Percentiles rank a stretch among this genome's conserved stretches.
Evolutionary conservation across 2,888 invertebrate genomes (phyloP).

Genomic region (Mycogona germanica): DNA sequence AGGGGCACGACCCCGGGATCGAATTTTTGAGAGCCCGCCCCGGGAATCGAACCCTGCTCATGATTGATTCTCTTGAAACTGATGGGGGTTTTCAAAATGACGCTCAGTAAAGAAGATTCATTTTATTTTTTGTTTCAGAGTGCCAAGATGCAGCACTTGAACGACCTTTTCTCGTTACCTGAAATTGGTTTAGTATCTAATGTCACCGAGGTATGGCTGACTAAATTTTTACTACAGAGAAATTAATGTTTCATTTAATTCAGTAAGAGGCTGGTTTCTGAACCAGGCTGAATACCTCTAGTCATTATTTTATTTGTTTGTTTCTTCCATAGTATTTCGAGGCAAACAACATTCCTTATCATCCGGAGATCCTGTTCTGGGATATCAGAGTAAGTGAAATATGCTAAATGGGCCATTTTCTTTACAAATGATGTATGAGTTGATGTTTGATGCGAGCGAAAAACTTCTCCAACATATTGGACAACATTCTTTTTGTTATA

Average conservation of each 20-base stretch:
- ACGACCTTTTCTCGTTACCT: conserved; percentile 92
- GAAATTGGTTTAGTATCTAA: conserved; percentile 90
- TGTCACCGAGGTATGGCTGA: conserved; percentile 54
- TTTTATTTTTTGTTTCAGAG: conserved; percentile 17
- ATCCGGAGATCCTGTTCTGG: conserved; percentile 88
- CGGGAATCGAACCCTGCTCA: too few species aligned
- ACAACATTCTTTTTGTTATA: conserved; percentile 2
- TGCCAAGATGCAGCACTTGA: conserved; percentile 76
- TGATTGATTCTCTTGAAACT: not conserved
- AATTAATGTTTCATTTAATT: not conserved
- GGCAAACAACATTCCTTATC: conserved; percentile 76
- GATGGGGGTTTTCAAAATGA: not conserved
- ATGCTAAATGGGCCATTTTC: not conserved
- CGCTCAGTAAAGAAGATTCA: not conserved
- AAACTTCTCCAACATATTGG: conserved; percentile 5
- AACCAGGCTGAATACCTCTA: not conserved
- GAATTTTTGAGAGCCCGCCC: too few species aligned
- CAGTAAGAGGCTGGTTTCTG: not conserved
- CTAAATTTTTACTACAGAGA: not conserved
- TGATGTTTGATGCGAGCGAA: not conserved
- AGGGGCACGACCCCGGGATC: too few species aligned
- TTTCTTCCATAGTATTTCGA: conserved; percentile 53
- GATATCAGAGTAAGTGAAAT: conserved; percentile 68
- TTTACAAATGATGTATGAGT: not conserved
- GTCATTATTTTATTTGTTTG: conserved; percentile 5